These are phyloP conservation scores for Brachionus rotundiformis DNA, from an alignment of 1,140 invertebrate genomes.

Conservation along the genomic window DNA sequence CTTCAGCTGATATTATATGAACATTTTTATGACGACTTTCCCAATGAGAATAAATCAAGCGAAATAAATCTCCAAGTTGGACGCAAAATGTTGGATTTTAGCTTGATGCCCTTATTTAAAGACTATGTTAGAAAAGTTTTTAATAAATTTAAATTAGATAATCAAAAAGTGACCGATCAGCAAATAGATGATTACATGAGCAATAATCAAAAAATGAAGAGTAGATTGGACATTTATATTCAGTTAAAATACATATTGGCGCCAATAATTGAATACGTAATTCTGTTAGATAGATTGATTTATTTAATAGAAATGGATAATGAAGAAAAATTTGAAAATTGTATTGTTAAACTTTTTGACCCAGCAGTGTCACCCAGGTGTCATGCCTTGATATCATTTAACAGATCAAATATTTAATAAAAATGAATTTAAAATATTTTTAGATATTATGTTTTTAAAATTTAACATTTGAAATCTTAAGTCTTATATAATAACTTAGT, in stretches of 20 bases:
- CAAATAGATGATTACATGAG: not conserved
- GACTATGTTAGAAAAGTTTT: slow-evolving; percentile 49
- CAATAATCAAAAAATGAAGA: not conserved
- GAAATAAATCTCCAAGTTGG: slow-evolving; percentile 28
- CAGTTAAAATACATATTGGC: slow-evolving; percentile 47
- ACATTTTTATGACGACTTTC: not conserved
- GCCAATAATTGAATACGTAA: slow-evolving; percentile 42
- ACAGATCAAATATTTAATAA: not conserved
- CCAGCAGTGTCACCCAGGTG: slow-evolving; percentile 38
- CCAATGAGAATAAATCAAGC: not conserved
- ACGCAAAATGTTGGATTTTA: slow-evolving; percentile 14
- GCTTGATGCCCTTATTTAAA: slow-evolving; percentile 16
- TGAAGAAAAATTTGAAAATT: slow-evolving; percentile 19
- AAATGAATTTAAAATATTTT: not conserved
- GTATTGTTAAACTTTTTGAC: slow-evolving; percentile 36
- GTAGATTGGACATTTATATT: slow-evolving; percentile 32
- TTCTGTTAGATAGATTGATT: slow-evolving; percentile 41
- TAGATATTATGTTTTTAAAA: not conserved
- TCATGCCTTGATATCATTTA: slow-evolving; percentile 43
- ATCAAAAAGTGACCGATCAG: slow-evolving; percentile 6
- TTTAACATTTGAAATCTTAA: too few relatives aligned
- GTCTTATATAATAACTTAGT: too few relatives aligned
- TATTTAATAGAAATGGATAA: slow-evolving; percentile 33
- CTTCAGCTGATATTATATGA: slow-evolving; percentile 46
- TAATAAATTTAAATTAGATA: slow-evolving; percentile 34